Evolutionary conservation across 2,797 vertebrate genomes (phyloP).

Genomic region (Enteromius treurensis): DNA sequence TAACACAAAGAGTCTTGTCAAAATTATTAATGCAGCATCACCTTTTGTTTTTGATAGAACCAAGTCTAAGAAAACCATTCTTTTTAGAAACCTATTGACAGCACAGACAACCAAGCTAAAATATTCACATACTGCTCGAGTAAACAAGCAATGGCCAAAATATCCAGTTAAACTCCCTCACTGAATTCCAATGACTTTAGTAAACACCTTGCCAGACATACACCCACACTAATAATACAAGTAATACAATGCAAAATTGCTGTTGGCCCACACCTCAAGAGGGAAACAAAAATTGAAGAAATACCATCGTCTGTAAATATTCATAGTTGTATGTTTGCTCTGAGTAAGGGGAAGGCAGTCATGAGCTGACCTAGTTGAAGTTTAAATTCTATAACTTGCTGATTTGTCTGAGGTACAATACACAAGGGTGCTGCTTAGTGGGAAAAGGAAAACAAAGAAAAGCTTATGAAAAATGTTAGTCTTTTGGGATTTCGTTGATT

Average conservation of each 20-base stretch:
- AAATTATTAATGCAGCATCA: neutral
- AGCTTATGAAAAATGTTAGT: constrained; percentile 15
- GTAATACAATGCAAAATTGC: constrained; percentile 1
- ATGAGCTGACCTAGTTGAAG: constrained; percentile 48
- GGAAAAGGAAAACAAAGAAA: constrained; percentile 36
- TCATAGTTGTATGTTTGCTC: constrained; percentile 33
- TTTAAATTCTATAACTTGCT: constrained; percentile 42
- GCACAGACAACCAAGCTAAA: neutral
- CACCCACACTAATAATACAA: constrained; percentile 20
- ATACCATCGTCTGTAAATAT: constrained; percentile 51
- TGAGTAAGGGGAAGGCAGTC: constrained; percentile 35
- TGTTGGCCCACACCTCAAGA: constrained; percentile 2
- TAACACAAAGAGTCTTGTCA: neutral
- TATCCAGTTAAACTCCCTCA: constrained; percentile 9
- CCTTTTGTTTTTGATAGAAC: neutral
- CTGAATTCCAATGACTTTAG: constrained; percentile 7
- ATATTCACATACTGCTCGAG: neutral
- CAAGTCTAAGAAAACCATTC: neutral
- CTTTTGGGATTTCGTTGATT: constrained; percentile 20
- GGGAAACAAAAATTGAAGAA: constrained; percentile 18
- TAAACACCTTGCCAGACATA: constrained; percentile 13
- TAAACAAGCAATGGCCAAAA: constrained; percentile 8
- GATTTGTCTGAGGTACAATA: constrained; percentile 42
- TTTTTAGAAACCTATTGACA: neutral
- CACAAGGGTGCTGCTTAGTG: constrained; percentile 32